Conservation (phyloP, 2,888 invertebrate genomes). For the Macaria notata region DNA sequence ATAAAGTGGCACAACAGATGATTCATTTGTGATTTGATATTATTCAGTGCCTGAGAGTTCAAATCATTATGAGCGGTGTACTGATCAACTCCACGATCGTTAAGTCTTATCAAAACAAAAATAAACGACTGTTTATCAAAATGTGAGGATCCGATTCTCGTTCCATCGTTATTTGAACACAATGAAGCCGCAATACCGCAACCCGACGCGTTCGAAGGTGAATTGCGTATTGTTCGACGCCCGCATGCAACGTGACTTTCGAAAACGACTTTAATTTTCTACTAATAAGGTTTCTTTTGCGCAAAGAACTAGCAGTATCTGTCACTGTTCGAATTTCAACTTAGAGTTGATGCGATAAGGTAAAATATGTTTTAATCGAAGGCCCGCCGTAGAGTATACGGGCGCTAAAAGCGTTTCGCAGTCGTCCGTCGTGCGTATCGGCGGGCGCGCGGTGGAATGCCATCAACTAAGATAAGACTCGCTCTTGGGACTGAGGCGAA, state of each 20-base stretch:
- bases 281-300: constrained; percentile 75
- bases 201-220: constrained; percentile 80
- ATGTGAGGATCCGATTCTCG: constrained; percentile 68
- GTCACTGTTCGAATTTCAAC: constrained; percentile 39
- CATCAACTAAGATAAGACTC: constrained; percentile 77
- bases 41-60: background rate
- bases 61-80: background rate
- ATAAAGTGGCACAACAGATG: too few species aligned
- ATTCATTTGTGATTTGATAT: too few species aligned
- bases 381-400: constrained; percentile 54
- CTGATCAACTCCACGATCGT: constrained; percentile 36
- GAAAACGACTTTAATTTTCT: constrained; percentile 74
- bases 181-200: constrained; percentile 82
- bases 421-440: constrained; percentile 79
- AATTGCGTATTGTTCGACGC: constrained; percentile 81
- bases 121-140: constrained; percentile 61
- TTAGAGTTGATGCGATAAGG: constrained; percentile 38
- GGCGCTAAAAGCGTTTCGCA: constrained; percentile 81
- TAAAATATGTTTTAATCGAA: constrained; percentile 35
- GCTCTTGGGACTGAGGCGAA: constrained; percentile 54
- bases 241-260: constrained; percentile 73
- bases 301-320: constrained; percentile 40
- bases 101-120: constrained; percentile 49
- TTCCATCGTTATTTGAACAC: constrained; percentile 78
- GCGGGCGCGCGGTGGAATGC: constrained; percentile 75